Base-by-base conservation (phyloP, 53 echinoderm and acorn worm species). In the Patiria pectinifera region DNA sequence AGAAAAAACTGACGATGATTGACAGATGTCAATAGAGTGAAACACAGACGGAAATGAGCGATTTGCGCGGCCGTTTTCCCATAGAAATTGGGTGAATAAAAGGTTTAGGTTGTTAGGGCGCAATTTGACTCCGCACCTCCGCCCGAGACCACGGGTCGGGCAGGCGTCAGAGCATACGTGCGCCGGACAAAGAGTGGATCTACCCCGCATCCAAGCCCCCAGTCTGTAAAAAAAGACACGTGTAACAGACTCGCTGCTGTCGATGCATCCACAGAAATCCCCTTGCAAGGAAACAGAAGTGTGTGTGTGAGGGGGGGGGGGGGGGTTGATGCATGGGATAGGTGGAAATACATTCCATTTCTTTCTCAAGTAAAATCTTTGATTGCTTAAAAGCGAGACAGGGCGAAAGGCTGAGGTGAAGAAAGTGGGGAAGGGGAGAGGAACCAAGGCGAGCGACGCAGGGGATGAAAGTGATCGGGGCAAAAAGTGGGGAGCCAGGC, bases 31-130 rank as follows among this genome's bases (percentile, higher is more conserved):
- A 95, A 82, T 81, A 80, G 93, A 69, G 62, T 63, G 82, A 95
- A 93, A 93, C 82, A 82, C 93, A 93, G 95, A 86, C 93, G 95
- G 95, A 95, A 93, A 93, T 95, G 88, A 95, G 88, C 91, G 95
- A 95, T 95, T 95, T 95, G 91, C 93, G 74, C 89, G 61, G 80
- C n/a, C 80, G 86, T 92, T 86, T 76, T 76, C 69, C 92, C 86
- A 92, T 92, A 92, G 92, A 92, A 92, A 79, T 86, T 71, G 86
- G 86, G 47, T 48, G 86, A 86, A 92, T 86, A 92, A 86, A 92
- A 80, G 83, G 80, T 48, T 25, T 92, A 71, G 86, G 86, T 83
- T 85, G 92, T 82, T 86, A 78, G 80, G 76, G 71, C 86, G 92
- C 86, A 86, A 92, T 86, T 71, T 86, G 92, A 92, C 86, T 86